Conservation (phyloP, 2,113 vertebrate genomes). For the Nyctereutes procyonoides region DNA sequence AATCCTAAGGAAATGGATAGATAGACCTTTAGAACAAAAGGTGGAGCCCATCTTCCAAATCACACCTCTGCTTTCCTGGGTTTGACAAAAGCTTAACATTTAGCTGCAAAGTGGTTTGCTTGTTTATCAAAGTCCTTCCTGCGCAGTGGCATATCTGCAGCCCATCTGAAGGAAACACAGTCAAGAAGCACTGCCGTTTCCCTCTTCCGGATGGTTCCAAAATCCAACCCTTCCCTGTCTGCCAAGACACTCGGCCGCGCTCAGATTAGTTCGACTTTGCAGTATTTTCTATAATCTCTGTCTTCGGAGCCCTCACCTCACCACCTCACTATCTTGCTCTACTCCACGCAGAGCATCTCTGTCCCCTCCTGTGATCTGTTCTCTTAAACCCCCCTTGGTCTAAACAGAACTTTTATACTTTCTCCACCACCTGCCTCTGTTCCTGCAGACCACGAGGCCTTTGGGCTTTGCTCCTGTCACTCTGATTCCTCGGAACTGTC, state of each 20-base stretch:
- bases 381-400: background rate
- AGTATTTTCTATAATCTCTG: background rate
- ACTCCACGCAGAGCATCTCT: accelerated
- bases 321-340: background rate
- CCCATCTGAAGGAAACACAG: background rate
- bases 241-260: background rate
- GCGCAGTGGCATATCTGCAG: background rate
- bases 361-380: background rate
- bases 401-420: background rate
- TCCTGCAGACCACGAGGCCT: background rate
- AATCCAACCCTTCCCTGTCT: background rate
- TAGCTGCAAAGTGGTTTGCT: background rate
- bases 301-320: background rate
- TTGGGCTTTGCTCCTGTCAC: background rate
- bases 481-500: background rate
- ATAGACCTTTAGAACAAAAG: background rate
- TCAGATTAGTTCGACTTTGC: conserved; percentile 8
- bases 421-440: background rate
- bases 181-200: background rate
- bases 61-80: background rate
- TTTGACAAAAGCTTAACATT: background rate
- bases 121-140: background rate
- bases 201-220: background rate
- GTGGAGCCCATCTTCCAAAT: background rate
- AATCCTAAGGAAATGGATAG: background rate